A percentile compares a stretch with the other conserved stretches of the same genome.
Conservation (phyloP, 2,888 invertebrate genomes). For the Notocelia uddmanniana region DNA sequence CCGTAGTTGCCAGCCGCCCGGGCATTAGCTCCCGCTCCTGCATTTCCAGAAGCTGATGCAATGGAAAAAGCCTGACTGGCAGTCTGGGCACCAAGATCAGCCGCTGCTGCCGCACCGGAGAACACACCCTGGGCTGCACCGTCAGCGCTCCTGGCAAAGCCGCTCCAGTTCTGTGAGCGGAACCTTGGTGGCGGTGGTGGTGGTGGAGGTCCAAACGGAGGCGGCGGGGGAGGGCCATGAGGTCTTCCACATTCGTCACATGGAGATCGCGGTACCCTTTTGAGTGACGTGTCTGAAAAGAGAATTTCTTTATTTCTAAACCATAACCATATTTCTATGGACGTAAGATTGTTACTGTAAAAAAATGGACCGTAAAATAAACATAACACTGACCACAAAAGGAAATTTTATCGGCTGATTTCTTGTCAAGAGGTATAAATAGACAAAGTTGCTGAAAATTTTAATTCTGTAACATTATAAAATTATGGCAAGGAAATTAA, state of each 20-base stretch:
- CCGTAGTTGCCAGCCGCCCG: background rate
- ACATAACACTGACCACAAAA: too few species aligned
- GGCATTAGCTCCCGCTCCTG: slow-evolving; percentile 11
- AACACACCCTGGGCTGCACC: slow-evolving; percentile 65
- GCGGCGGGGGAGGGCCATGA: slow-evolving; percentile 48
- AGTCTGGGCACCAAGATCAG: slow-evolving; percentile 54
- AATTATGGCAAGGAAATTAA: background rate
- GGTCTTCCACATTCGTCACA: slow-evolving; percentile 50
- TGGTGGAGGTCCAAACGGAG: slow-evolving; percentile 25
- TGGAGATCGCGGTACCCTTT: slow-evolving; percentile 58
- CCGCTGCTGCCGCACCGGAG: slow-evolving; percentile 64
- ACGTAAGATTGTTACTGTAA: background rate
- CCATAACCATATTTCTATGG: too few species aligned
- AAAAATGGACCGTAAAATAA: background rate
- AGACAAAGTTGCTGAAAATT: too few species aligned
- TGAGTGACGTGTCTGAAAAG: slow-evolving; percentile 55
- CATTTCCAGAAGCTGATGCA: slow-evolving; percentile 50
- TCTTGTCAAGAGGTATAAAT: background rate
- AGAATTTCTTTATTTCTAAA: background rate
- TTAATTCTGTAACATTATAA: too few species aligned
- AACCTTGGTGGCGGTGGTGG: slow-evolving; percentile 56
- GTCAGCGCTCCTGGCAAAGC: slow-evolving; percentile 57
- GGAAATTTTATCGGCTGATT: background rate
- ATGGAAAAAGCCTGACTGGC: slow-evolving; percentile 64
- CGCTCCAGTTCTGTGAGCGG: slow-evolving; percentile 69